Base-by-base conservation (phyloP, 2,888 invertebrate species). In the Melipona bicolor region DNA sequence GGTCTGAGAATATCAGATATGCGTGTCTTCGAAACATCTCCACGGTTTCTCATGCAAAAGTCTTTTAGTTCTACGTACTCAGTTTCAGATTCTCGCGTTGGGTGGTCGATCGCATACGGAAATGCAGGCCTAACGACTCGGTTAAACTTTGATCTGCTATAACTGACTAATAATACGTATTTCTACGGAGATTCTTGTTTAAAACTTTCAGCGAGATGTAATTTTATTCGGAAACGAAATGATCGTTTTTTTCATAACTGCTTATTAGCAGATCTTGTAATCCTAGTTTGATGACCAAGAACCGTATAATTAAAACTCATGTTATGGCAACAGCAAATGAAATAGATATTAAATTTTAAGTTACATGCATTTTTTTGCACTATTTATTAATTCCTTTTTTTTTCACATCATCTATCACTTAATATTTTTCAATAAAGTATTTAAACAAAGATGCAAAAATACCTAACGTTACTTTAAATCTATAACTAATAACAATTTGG, bases 91-190 rank as follows among this genome's bases (percentile, higher is more conserved):
- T 64, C 27, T 43, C 80, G 67, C 74, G 43, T 75, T 80, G 82
- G 82, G 82, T 82, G 82, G 82, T 75, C 82, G 64, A 70, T 61
- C 52, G 52, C 32, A 43, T 43, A 65, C 61, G 27, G 56, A 50
- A 71, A 77, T 49, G 17, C 19, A 50, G 19, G 59, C 11, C 49
- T 27, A 52, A 56, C 43, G 73, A 32, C 27, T n/a, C 43, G 43
- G 13, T 65, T 77, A 50, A 80, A 79, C 79, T 78, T 59, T 43
- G 70, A 65, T 71, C 67, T 52, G 4, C 36, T 1, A 13, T 32
- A 3, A 11, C 21, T 32, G 36, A 59, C 61, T 43, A 15, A 61
- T 59, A 43, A 19, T 54, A 21, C 56, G 27, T 49, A n/a, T n/a
- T 13, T 24, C 54, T 4, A n/a, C 4, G 50, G 21, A 32, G 27